Base-by-base conservation (phyloP, 2,797 vertebrate species). In the Enteromius unitaeniatus region DNA sequence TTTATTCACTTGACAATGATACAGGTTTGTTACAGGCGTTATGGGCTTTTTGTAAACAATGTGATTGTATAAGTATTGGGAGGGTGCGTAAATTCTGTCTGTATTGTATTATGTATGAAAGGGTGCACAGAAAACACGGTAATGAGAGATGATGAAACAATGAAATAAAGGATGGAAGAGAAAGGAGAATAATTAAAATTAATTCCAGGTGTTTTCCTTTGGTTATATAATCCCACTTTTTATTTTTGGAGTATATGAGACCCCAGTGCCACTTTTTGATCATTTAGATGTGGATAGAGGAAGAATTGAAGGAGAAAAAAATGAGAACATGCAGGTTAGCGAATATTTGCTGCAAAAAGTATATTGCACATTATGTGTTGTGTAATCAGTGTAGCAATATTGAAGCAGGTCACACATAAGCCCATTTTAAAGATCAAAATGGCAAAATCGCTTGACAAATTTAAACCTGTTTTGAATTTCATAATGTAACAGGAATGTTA, bases 1-100 rank as follows among this genome's bases (percentile, higher is more conserved):
- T 81, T 74, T 75, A 85, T 75, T 84, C 67, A 34, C 75, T 77
- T 45, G 37, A 40, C 75, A 81, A 68, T 75, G 83, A 88, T 72
- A 74, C 51, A 45, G 42, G 65, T 49, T 72, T 60, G 53, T 65
- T 37, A 67, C 26, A 69, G 19, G 64, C 47, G 21, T 51, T 45
- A 64, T 78, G 73, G 49, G 28, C 45, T 79, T 84, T 79, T 84
- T 79, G n/a, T 79, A 84, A 49, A 67, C 60, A 64, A 70, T 84
- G 53, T 42, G 51, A 65, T 78, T 70, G 58, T 80, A 28, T 76
- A 86, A 85, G 85, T 86, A 86, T 65, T 26, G 14, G 8, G 42
- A 64, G n/a, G 49, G 51, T 77, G 79, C 31, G 2, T 58, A 81
- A 60, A 76, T 40, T 19, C 40, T 65, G 17, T 42, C 58, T 58